Evolutionary conservation across 2,888 invertebrate genomes (phyloP), one percentile per base, ranked within the genome.

Genomic region (Aleiodes alternator): DNA sequence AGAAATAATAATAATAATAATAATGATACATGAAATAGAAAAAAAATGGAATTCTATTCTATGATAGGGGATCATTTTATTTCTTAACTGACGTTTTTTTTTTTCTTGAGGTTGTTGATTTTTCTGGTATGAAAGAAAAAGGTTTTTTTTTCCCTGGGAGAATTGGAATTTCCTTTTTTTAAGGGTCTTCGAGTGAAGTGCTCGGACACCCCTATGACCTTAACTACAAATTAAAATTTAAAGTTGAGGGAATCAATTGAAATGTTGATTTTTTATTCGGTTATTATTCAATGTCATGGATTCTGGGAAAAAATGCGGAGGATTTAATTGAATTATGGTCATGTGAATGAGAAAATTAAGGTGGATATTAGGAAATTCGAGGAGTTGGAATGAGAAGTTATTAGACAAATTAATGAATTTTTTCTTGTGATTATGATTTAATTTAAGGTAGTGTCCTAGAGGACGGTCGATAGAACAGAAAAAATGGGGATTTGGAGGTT

Each of bases 11-110:
- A 76, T 34, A 34, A 34, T 69, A 51, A 57, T 34, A 71, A 23
- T 69, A 61, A 50, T 9, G 2, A 23, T 75, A 77, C 23, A 23
- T 23, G 68, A 78, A 76, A 78, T 78, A 80, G 79, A n/a, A 14
- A 38, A 61, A 61, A 61, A 38, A 38, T 3, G 11, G 6, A 6
- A 38, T 34, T 34, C 55, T 84, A 84, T 83, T 84, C 82, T 80
- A 82, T 79, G 86, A 88, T 88, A 87, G 85, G 88, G 88, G 88
- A 88, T 84, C 85, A 88, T 88, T 88, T 88, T 87, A 79, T 66
- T 79, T 73, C 76, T 84, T 86, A 87, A 87, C 86, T 87, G 87
- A 83, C 77, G 75, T 38, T 7, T 5, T 5, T 38, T 71, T 7
- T 71, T 16, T 43, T 57, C 14, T 11, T 69, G 57, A 76, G 73